phyloP scores from a whole-genome alignment of 2,113 vertebrate species.

The Mungos mungo region DNA sequence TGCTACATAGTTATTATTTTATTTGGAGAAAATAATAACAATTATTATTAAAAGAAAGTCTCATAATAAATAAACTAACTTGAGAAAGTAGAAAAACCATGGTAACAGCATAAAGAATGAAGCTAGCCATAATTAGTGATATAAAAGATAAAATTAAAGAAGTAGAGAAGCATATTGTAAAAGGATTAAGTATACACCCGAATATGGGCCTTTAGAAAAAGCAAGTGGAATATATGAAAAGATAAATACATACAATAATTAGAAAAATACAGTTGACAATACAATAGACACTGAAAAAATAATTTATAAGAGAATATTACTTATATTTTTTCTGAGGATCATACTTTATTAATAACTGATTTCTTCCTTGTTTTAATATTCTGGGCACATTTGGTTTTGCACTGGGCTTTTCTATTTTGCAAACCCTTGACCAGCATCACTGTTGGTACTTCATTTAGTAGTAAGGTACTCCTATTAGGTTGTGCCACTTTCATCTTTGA shows the following conservation, averaged over 20 bases:
- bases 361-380: conserved; percentile 18
- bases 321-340: background rate
- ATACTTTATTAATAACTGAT: conserved; percentile 12
- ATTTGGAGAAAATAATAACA: conserved; percentile 45
- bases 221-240: background rate
- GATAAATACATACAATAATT: background rate
- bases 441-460: background rate
- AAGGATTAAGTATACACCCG: background rate
- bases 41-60: background rate
- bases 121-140: background rate
- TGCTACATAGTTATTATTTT: background rate
- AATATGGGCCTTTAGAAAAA: background rate
- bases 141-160: background rate
- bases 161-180: background rate
- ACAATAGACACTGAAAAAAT: background rate
- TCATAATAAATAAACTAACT: background rate
- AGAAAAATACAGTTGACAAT: background rate
- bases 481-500: background rate
- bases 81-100: background rate
- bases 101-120: background rate
- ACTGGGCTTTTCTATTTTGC: background rate
- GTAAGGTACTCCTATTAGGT: background rate
- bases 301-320: background rate
- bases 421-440: background rate
- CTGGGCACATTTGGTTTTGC: conserved; percentile 9